Conservation (phyloP, 1,140 invertebrate genomes). For the Plectrocnemia conspersa region DNA sequence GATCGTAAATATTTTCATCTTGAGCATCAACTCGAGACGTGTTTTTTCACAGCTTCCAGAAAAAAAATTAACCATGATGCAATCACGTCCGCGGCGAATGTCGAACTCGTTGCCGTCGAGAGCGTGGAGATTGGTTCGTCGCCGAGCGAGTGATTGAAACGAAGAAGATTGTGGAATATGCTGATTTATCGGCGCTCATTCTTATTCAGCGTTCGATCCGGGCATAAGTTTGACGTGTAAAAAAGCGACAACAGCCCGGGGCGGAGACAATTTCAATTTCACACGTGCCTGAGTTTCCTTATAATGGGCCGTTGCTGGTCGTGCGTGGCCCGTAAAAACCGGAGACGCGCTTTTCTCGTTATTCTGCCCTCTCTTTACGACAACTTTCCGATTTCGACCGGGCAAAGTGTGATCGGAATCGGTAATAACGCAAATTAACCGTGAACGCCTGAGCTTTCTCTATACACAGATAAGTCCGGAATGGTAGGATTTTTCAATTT, state of each 20-base stretch:
- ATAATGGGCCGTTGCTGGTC: constrained; percentile 35
- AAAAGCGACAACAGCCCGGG: constrained; percentile 31
- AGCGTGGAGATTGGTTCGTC: neutral
- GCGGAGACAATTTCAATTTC: constrained; percentile 36
- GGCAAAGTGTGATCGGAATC: constrained; percentile 35
- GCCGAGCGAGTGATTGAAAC: constrained; percentile 2
- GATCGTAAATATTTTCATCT: too few species aligned
- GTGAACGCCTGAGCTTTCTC: too few species aligned
- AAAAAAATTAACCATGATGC: too few species aligned
- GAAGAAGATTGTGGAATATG: constrained; percentile 12
- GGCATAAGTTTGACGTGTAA: constrained; percentile 31
- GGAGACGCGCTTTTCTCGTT: constrained; percentile 33
- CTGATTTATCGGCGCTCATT: constrained; percentile 20
- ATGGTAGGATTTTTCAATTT: too few species aligned
- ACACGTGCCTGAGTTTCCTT: constrained; percentile 36
- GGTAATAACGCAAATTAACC: constrained; percentile 36
- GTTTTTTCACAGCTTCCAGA: too few species aligned
- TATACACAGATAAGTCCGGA: too few species aligned
- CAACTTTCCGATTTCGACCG: constrained; percentile 35
- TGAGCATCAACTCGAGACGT: too few species aligned
- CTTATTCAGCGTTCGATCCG: constrained; percentile 22
- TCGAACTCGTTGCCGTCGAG: too few species aligned
- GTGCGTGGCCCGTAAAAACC: constrained; percentile 33
- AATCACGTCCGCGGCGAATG: too few species aligned
- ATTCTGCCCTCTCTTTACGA: too few species aligned